These are phyloP conservation scores for Drosophila baimaii DNA, from an alignment of 1,140 invertebrate species.

Conservation along the genomic window DNA sequence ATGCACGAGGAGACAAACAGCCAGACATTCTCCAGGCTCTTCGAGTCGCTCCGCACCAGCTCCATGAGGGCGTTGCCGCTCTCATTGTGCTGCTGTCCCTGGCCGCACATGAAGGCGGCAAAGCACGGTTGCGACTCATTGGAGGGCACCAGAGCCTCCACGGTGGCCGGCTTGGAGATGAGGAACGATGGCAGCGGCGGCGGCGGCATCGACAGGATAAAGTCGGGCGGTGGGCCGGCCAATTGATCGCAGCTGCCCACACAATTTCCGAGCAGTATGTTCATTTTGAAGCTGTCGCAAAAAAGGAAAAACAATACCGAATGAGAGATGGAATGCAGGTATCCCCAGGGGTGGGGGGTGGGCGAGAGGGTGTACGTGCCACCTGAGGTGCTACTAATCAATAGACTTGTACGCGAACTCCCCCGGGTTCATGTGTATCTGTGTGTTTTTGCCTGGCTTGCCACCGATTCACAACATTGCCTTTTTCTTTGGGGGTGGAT, in stretches of 20 bases:
- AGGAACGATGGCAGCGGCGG: conserved; percentile 91
- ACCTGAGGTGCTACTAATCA: conserved; percentile 18
- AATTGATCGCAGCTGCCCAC: conserved; percentile 87
- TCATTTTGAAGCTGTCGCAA: conserved; percentile 41
- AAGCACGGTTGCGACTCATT: conserved; percentile 86
- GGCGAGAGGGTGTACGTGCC: not conserved
- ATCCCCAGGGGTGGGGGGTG: not conserved
- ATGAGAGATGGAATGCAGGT: not conserved
- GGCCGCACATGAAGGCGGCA: conserved; percentile 85
- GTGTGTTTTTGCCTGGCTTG: conserved; percentile 20
- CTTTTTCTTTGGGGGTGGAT: conserved; percentile 30
- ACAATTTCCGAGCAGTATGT: conserved; percentile 74
- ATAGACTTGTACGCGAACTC: conserved; percentile 13
- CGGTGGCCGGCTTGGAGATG: conserved; percentile 84
- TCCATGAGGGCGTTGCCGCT: conserved; percentile 90
- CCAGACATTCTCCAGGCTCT: conserved; percentile 91
- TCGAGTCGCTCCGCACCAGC: conserved; percentile 87
- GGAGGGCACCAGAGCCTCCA: conserved; percentile 76
- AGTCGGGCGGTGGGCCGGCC: conserved; percentile 92
- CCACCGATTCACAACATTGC: conserved; percentile 28
- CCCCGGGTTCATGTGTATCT: conserved; percentile 25
- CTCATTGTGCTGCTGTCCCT: conserved; percentile 85
- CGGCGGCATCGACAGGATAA: conserved; percentile 91
- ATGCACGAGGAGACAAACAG: conserved; percentile 91
- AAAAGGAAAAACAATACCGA: not conserved